Conservation (phyloP, 37 sponge, comb jelly and placozoan species). For the Axinella damicornis region DNA sequence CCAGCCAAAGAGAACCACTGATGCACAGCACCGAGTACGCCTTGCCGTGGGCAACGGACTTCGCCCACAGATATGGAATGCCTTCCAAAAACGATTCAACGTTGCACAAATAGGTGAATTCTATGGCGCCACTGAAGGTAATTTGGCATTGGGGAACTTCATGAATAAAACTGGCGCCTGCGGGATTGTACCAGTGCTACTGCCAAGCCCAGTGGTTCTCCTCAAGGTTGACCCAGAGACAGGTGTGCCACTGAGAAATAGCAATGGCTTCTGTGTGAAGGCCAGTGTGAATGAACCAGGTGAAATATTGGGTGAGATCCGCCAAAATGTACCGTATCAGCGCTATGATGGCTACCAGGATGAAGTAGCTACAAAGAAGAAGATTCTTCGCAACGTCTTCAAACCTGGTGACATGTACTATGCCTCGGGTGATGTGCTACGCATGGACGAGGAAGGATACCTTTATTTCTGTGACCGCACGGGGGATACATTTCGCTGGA, state of each 20-base stretch:
- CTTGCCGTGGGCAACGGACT: constrained; percentile 84
- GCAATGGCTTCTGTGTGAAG: constrained; percentile 69
- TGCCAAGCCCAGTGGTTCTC: constrained; percentile 41
- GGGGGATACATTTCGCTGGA: constrained; percentile 96
- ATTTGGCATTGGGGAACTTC: constrained; percentile 37
- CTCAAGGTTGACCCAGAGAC: constrained; percentile 66
- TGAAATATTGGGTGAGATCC: constrained; percentile 62
- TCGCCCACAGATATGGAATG: constrained; percentile 72
- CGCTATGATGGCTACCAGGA: constrained; percentile 66
- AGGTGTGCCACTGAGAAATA: constrained; percentile 57
- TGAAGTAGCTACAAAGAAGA: constrained; percentile 52
- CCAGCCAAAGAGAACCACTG: constrained; percentile 71
- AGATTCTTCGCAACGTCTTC: constrained; percentile 55
- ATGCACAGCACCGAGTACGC: constrained; percentile 81
- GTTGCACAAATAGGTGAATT: constrained; percentile 82
- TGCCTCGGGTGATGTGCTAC: constrained; percentile 79
- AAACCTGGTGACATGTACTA: constrained; percentile 74
- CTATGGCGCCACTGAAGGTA: constrained; percentile 95
- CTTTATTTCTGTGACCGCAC: constrained; percentile 89
- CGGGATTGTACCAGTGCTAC: constrained; percentile 51
- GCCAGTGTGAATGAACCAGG: constrained; percentile 71
- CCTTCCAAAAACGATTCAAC: constrained; percentile 77
- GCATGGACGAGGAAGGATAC: constrained; percentile 80
- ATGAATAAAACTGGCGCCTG: constrained; percentile 58
- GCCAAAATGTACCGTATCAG: background rate